Percentiles rank a stretch among this genome's conserved stretches.
These are phyloP conservation scores for Dolichallabes microphthalmus DNA, from an alignment of 2,113 vertebrate species.

Conservation along the genomic window DNA sequence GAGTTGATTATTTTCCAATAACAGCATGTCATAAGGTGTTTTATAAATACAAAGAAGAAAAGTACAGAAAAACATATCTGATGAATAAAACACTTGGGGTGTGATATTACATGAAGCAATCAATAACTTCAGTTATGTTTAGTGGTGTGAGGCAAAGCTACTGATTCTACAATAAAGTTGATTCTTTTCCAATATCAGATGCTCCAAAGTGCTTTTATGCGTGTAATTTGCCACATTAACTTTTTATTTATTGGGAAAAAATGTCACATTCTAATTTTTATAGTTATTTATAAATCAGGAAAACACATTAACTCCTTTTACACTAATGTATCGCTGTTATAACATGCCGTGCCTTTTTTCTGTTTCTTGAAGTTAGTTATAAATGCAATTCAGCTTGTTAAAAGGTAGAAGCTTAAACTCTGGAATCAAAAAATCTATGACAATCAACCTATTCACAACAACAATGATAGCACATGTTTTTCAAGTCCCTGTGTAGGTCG, in stretches of 20 bases:
- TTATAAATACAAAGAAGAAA: not conserved
- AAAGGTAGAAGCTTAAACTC: not conserved
- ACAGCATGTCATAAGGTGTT: not conserved
- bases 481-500: not conserved
- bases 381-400: not conserved
- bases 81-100: not conserved
- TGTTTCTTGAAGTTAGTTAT: not conserved
- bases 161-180: not conserved
- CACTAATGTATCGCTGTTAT: not conserved
- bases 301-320: not conserved
- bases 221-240: not conserved
- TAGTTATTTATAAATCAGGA: not conserved
- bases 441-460: not conserved
- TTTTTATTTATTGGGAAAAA: not conserved
- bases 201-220: not conserved
- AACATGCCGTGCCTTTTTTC: not conserved
- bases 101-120: not conserved
- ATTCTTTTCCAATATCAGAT: not conserved
- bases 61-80: no score
- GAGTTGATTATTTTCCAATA: not conserved
- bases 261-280: not conserved
- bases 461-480: not conserved
- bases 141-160: not conserved
- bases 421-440: no score
- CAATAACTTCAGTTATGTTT: not conserved